Base-by-base conservation (phyloP, 2,888 invertebrate species). In the Cheilosia grossa region DNA sequence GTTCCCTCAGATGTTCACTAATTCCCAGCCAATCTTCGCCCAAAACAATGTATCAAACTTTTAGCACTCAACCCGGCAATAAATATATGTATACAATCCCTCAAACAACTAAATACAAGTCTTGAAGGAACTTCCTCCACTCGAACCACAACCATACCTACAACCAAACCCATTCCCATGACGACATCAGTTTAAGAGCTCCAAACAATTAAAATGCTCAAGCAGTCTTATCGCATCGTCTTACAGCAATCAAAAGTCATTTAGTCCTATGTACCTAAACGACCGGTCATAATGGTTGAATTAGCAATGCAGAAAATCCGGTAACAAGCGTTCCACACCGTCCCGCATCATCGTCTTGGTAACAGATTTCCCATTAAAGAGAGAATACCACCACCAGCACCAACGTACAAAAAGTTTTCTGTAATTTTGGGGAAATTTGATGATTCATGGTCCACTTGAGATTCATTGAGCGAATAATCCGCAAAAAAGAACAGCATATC, bases 381-480 rank as follows among this genome's bases (percentile, higher is more conserved):
- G 37, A 24, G 13, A 58, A 58, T 15, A 54, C 27, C 53, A 42
- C 4, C 27, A 42, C 2, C 27, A 37, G 19, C 58, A 58, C 17
- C 40, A 17, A n/a, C 21, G 6, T 6, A 9, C 27, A 27, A n/a
- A 73, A 67, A 61, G 21, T 73, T 51, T 78, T 58, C 72, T 73
- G 61, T 67, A 67, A 73, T 73, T 83, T 74, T 79, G 42, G 54
- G 42, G 51, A 82, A 79, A 79, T 74, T 79, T 69, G 74, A 79
- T 83, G 83, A 83, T 79, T 83, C 83, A 83, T 83, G 79, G 79
- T 74, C 79, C 83, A 79, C 83, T 79, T 74, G 83, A 83, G 83
- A 83, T 83, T 83, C 79, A 83, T 83, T 67, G 82, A 54, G 58
- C 72, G 77, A 73, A 73, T 61, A 40, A 56, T 44, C 56, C 42